Base-by-base conservation (phyloP, 1,140 invertebrate genomes). In the Cyclargus thomasi region DNA sequence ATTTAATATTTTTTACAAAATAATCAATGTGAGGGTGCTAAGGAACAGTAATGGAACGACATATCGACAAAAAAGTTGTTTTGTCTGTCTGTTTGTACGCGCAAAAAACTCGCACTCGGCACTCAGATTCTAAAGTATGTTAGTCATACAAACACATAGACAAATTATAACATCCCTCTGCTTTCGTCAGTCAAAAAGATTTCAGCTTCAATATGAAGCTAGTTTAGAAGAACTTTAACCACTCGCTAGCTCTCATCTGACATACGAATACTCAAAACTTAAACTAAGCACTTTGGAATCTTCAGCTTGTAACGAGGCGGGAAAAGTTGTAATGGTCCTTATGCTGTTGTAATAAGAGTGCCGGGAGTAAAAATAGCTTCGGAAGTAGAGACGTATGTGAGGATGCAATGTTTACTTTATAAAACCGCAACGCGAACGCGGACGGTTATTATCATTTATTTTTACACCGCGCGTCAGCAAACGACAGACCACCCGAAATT, bases 351-450 rank as follows among this genome's bases (percentile, higher is more conserved):
- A 23, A 16, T 53, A 64, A 53, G 53, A 21, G 14, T 39, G 36
- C n/a, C n/a, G 36, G n/a, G 1, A 10, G 17, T 10, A 21, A 29
- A 35, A 39, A 39, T 64, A 39, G 17, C 1, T 59, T 80, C 77
- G 84, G 81, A 86, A 85, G 78, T 82, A 76, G 63, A 74, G 71
- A 74, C 74, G 29, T 65, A 10, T 59, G 18, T 47, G 79, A 80
- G 85, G 83, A 87, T 81, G 82, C 81, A 64, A 74, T 88, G 85
- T 86, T 86, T 86, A 80, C 70, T 73, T 64, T 74, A 81, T 67
- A 72, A 80, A 79, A 85, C 84, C 82, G 81, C 82, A 82, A 80
- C 74, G 67, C 67, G 72, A 67, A 70, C 64, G 65, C 62, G 67
- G 67, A 65, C 70, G 74, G 77, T 79, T 80, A 81, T 85, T 80